These are phyloP conservation scores for Monodelphis domestica DNA, from an alignment of 2,797 vertebrate genomes.

Conservation along the genomic window DNA sequence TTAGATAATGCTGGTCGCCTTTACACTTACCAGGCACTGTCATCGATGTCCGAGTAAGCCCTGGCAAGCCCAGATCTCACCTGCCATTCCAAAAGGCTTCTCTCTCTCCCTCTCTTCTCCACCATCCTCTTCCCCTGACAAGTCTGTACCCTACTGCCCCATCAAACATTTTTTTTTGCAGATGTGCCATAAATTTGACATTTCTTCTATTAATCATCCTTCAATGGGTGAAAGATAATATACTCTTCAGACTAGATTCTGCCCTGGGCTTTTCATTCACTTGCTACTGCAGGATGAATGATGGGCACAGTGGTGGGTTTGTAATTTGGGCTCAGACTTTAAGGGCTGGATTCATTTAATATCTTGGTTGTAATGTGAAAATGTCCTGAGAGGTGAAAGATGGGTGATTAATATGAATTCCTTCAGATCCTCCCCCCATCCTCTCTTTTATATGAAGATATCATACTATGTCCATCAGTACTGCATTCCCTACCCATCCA, in stretches of 20 bases:
- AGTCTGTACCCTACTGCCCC: slow-evolving; percentile 62
- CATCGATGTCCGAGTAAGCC: slow-evolving; percentile 48
- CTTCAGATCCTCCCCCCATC: slow-evolving; percentile 32
- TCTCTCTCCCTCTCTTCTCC: slow-evolving; percentile 60
- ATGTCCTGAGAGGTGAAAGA: slow-evolving; percentile 67
- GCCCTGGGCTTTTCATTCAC: slow-evolving; percentile 42
- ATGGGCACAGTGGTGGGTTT: slow-evolving; percentile 3
- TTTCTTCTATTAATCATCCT: slow-evolving; percentile 72
- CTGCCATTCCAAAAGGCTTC: not conserved
- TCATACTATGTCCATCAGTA: slow-evolving; percentile 49
- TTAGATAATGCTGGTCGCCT: slow-evolving; percentile 20
- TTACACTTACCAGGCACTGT: not conserved
- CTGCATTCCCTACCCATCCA: slow-evolving; percentile 34
- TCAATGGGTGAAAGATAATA: slow-evolving; percentile 56
- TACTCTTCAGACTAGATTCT: slow-evolving; percentile 61
- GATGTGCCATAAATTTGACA: slow-evolving; percentile 57
- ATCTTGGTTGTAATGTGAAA: slow-evolving; percentile 67
- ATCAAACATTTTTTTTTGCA: slow-evolving; percentile 56
- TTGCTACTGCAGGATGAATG: slow-evolving; percentile 58
- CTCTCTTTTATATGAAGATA: slow-evolving; percentile 60
- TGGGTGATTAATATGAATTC: slow-evolving; percentile 60
- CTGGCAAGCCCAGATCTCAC: not conserved
- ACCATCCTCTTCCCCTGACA: slow-evolving; percentile 16
- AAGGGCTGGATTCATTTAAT: slow-evolving; percentile 55
- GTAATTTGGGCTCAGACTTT: slow-evolving; percentile 28